Evolutionary conservation across 2,888 invertebrate genomes (phyloP).

Genomic region (Aradus depressus): DNA sequence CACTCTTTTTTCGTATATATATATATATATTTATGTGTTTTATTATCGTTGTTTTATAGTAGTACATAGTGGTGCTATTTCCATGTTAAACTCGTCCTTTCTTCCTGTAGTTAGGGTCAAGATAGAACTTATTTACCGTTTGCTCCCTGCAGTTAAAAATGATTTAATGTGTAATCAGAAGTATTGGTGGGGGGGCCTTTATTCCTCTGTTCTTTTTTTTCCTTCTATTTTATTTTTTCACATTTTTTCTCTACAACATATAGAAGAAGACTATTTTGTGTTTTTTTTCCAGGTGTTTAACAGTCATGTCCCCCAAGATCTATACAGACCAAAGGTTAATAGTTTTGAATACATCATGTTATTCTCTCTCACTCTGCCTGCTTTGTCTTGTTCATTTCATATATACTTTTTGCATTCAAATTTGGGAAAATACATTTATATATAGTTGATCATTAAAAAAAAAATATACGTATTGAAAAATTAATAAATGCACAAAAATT

Average conservation of each 20-base stretch:
- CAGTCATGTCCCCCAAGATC: slow-evolving; percentile 88
- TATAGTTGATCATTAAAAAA: slow-evolving; percentile 2
- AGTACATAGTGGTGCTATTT: no score
- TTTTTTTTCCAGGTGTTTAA: slow-evolving; percentile 73
- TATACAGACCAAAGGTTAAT: slow-evolving; percentile 85
- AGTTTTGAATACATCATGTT: slow-evolving; percentile 31
- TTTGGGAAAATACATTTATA: slow-evolving; percentile 6
- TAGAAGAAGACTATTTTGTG: slow-evolving; percentile 16
- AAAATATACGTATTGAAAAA: neutral
- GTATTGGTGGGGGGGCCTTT: no score
- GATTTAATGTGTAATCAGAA: no score
- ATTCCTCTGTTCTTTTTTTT: neutral
- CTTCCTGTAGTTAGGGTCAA: no score
- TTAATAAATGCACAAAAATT: neutral
- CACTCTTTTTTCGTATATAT: neutral
- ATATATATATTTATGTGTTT: neutral
- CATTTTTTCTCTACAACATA: no score
- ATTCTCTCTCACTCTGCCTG: slow-evolving; percentile 22
- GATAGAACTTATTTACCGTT: no score
- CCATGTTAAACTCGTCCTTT: no score
- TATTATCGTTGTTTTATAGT: neutral
- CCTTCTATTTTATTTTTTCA: neutral
- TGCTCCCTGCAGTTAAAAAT: no score
- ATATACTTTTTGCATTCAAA: slow-evolving; percentile 9
- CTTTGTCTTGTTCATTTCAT: slow-evolving; percentile 20